A percentile compares a stretch with the other conserved stretches of the same genome.
Conservation (phyloP, 2,797 vertebrate genomes). For the Xyrichtys novacula region DNA sequence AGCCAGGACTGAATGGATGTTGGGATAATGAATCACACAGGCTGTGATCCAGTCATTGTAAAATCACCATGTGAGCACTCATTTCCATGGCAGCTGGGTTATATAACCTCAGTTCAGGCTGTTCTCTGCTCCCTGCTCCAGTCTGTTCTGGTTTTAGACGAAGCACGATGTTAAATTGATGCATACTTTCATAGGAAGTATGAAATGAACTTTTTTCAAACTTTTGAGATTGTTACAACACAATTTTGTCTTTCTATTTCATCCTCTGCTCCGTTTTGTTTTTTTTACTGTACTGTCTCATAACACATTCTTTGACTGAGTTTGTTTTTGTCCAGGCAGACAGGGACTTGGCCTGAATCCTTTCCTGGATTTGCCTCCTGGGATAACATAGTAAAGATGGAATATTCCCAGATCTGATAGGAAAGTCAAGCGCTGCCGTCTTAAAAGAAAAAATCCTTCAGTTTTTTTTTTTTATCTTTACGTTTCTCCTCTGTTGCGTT, state of each 20-base stretch:
- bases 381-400: slow-evolving; percentile 7
- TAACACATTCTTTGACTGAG: not conserved
- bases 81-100: slow-evolving; percentile 41
- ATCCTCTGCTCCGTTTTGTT: not conserved
- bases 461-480: slow-evolving; percentile 11
- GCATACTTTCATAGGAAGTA: not conserved
- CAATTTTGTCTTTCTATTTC: slow-evolving; percentile 7
- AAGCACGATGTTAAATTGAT: not conserved
- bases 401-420: slow-evolving; percentile 13
- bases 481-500: not conserved
- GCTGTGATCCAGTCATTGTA: not conserved
- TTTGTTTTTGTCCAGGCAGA: slow-evolving; percentile 14
- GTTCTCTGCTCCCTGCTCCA: not conserved
- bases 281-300: not conserved
- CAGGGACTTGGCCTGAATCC: slow-evolving; percentile 7
- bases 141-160: not conserved
- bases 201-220: not conserved
- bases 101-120: slow-evolving; percentile 13
- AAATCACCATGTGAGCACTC: slow-evolving; percentile 4
- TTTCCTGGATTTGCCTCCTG: slow-evolving; percentile 4
- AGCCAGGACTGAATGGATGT: not conserved
- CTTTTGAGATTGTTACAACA: not conserved
- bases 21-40: not conserved
- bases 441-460: not conserved
- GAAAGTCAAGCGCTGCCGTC: slow-evolving; percentile 17